Conservation (phyloP, 2,888 invertebrate species). For the Escarpia spicata region DNA sequence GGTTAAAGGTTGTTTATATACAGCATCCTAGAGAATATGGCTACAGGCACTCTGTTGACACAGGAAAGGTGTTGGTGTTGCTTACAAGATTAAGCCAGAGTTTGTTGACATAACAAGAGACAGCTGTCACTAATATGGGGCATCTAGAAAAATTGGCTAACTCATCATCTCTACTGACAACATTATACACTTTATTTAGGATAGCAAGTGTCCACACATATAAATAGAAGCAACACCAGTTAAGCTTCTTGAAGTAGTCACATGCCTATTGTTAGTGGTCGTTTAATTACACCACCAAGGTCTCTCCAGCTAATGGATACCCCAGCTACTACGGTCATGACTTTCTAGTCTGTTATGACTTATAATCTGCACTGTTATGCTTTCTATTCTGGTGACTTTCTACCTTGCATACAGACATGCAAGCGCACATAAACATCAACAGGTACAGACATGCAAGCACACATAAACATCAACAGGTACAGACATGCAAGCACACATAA, state of each 20-base stretch:
- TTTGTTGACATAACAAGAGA: not conserved
- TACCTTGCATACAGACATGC: not conserved
- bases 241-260: not conserved
- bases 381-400: not conserved
- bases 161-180: not conserved
- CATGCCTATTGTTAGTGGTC: not conserved
- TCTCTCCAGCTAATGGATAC: not conserved
- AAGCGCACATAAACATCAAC: too few species aligned
- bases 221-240: not conserved
- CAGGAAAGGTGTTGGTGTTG: not conserved
- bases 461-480: not conserved
- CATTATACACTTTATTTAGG: not conserved
- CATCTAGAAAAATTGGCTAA: not conserved
- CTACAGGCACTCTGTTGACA: not conserved
- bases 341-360: not conserved
- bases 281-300: too few species aligned
- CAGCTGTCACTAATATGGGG: not conserved
- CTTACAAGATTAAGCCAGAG: slow-evolving; percentile 12
- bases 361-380: not conserved
- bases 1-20: not conserved
- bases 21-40: not conserved
- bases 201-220: not conserved
- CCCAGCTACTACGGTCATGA: not conserved
- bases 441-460: not conserved
- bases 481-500: not conserved